Evolutionary conservation across 2,888 invertebrate genomes (phyloP), one percentile per base, ranked within the genome.

Genomic region (Leptopilina syphax): DNA sequence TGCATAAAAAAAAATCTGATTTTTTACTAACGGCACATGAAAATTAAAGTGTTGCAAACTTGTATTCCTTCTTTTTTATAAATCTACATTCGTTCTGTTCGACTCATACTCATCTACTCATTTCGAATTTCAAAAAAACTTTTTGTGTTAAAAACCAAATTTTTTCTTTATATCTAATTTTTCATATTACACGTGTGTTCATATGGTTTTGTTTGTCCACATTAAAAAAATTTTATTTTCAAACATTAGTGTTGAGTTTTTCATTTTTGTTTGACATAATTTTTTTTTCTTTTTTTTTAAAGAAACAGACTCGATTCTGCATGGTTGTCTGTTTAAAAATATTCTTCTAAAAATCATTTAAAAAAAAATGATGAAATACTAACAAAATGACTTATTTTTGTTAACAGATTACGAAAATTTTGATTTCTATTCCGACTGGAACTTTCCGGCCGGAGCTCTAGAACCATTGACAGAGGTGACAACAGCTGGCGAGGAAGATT

Each of bases 371-470:
- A n/a, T 3, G 13, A 18, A 13, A 54, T 41, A 60, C 18, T 73
- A n/a, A 73, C 18, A 0, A 9, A 18, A n/a, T 57, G 4, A 41
- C 7, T 44, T 9, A 12, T 73, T 7, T 57, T n/a, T 73, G 73
- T 73, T 73, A n/a, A 41, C 73, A 73, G 73, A 60, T 34, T 73
- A 57, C 6, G 34, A 60, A n/a, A 57, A 57, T 13, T 73, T n/a
- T n/a, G 27, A 73, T 8, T 54, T 73, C 41, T 60, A 57, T 57
- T 34, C 73, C 8, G 34, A 27, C 0, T 73, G 73, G 73, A 73
- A 57, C n/a, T 73, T 54, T n/a, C 27, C 34, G 27, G 57, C 73
- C 8, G 57, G 34, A 9, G 57, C 57, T 27, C n/a, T 73, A 6
- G 73, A 73, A 41, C 73, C 73, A 13, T 18, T 73, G 73, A 73